Evolutionary conservation across 2,113 vertebrate species (phyloP).

Genomic region (Sphyrna mokarran): DNA sequence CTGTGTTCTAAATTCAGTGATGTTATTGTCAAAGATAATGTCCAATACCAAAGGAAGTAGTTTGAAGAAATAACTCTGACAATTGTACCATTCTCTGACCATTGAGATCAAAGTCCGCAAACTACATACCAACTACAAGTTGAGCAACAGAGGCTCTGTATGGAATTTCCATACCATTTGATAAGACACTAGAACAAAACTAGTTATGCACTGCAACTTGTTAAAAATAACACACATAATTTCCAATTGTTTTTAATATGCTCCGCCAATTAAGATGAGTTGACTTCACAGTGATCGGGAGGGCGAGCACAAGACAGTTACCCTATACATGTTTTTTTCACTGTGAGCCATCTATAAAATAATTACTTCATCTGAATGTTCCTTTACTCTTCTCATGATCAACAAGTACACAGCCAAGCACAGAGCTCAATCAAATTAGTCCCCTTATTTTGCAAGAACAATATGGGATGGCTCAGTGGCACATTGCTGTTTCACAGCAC

Average conservation of each 20-base stretch:
- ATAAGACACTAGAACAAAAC: background rate
- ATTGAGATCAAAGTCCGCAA: too few species aligned
- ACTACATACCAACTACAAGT: background rate
- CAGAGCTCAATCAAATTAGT: background rate
- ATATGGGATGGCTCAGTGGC: too few species aligned
- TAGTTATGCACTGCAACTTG: background rate
- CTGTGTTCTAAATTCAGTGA: background rate
- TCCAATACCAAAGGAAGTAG: background rate
- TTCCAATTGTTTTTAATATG: background rate
- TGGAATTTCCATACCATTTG: background rate
- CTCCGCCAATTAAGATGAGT: background rate
- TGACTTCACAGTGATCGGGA: background rate
- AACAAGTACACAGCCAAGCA: background rate
- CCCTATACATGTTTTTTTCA: background rate
- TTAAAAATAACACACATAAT: background rate
- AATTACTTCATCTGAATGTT: background rate
- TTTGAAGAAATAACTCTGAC: background rate
- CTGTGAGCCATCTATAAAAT: background rate
- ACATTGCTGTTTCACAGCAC: too few species aligned
- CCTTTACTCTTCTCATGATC: too few species aligned
- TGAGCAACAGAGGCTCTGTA: background rate
- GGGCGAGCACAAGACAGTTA: background rate
- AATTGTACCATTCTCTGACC: background rate
- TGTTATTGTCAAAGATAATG: background rate
- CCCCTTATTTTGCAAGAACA: background rate